phyloP scores from a whole-genome alignment of 2,888 invertebrate genomes.

The Steinernema carpocapsae region DNA sequence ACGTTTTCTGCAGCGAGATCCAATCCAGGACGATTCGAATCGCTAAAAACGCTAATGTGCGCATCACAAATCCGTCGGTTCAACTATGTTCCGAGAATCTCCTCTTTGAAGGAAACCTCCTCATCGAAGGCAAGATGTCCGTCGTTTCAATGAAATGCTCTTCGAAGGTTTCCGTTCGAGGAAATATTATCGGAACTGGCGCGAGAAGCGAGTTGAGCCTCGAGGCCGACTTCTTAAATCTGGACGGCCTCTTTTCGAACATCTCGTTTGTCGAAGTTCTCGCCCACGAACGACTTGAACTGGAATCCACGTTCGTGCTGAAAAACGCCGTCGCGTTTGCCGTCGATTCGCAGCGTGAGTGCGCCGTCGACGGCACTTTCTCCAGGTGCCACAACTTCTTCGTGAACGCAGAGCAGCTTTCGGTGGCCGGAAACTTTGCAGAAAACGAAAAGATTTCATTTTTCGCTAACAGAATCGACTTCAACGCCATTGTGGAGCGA shows the following conservation, averaged over 20 bases:
- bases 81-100: not conserved
- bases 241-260: slow-evolving; percentile 49
- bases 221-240: slow-evolving; percentile 43
- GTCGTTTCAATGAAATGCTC: not conserved
- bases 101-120: slow-evolving; percentile 11
- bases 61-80: slow-evolving; percentile 3
- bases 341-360: slow-evolving; percentile 12
- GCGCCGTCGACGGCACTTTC: slow-evolving; percentile 12
- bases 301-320: slow-evolving; percentile 33
- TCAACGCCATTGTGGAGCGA: not conserved
- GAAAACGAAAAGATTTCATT: slow-evolving; percentile 4
- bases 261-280: slow-evolving; percentile 52
- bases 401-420: slow-evolving; percentile 14
- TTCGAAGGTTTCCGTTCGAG: slow-evolving; percentile 39
- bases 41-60: not conserved
- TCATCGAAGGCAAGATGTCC: slow-evolving; percentile 14
- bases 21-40: not conserved
- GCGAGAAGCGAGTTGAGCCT: slow-evolving; percentile 47
- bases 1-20: slow-evolving; percentile 1
- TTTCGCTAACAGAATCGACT: slow-evolving; percentile 10
- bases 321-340: slow-evolving; percentile 16
- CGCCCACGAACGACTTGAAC: slow-evolving; percentile 45
- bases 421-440: not conserved
- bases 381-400: slow-evolving; percentile 14
- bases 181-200: slow-evolving; percentile 48